Conservation (phyloP, 2,113 vertebrate genomes). For the Pterocles burchelli region DNA sequence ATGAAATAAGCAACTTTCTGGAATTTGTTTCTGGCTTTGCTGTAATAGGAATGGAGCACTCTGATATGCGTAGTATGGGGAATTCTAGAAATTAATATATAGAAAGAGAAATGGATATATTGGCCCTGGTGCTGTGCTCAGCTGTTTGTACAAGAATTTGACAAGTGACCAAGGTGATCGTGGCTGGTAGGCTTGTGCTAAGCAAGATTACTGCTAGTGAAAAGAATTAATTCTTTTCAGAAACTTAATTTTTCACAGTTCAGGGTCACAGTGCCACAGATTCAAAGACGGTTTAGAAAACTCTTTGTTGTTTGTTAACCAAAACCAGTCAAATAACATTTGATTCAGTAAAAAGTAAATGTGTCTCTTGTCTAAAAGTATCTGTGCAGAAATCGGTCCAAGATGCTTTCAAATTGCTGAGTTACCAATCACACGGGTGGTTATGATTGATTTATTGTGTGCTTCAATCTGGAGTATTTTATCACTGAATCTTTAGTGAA, state of each 20-base stretch:
- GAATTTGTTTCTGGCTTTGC: slow-evolving; percentile 15
- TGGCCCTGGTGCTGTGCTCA: not conserved
- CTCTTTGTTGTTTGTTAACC: not conserved
- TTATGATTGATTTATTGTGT: slow-evolving; percentile 34
- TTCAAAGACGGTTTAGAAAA: not conserved
- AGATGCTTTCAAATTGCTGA: slow-evolving; percentile 27
- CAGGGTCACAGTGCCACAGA: not conserved
- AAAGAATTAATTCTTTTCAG: not conserved
- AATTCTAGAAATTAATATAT: not conserved
- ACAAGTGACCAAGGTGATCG: not conserved
- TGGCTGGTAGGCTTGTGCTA: not conserved
- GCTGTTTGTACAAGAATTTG: not conserved
- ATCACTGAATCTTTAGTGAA: slow-evolving; percentile 29
- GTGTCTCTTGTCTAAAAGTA: slow-evolving; percentile 15
- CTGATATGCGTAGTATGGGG: not conserved
- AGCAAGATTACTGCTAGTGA: not conserved
- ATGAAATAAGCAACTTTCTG: not conserved
- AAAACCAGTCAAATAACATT: not conserved
- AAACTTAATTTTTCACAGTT: not conserved
- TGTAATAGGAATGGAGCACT: not conserved
- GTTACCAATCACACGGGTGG: not conserved
- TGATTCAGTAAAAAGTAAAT: slow-evolving; percentile 23
- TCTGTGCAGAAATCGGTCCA: slow-evolving; percentile 27
- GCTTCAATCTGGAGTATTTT: slow-evolving; percentile 40
- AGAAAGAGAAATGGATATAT: not conserved